These are phyloP conservation scores for Brachypodius melanocephalos DNA, from an alignment of 2,113 vertebrate species.

Conservation along the genomic window DNA sequence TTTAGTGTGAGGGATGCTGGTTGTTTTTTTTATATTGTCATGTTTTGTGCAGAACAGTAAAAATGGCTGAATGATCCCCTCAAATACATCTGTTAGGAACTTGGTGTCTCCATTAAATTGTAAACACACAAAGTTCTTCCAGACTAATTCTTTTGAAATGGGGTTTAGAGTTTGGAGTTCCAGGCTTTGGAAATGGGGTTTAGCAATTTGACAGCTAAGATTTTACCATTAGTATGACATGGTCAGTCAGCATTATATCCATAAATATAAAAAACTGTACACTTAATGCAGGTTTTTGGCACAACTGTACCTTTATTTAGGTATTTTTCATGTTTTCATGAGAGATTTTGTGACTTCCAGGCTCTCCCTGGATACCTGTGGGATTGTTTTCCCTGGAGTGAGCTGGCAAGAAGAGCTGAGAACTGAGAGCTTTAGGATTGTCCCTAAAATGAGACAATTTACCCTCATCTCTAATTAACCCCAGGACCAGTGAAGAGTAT, in stretches of 20 bases:
- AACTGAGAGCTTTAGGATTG: not conserved
- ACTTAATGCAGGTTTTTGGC: not conserved
- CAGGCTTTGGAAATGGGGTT: not conserved
- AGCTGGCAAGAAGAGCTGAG: not conserved
- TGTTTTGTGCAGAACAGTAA: not conserved
- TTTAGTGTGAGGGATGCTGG: not conserved
- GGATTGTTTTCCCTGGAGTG: not conserved
- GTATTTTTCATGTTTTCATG: not conserved
- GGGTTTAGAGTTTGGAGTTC: too few species aligned
- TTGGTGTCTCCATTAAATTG: not conserved
- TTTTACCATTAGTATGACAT: not conserved
- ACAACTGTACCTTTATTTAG: not conserved
- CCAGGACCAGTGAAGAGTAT: fast-evolving
- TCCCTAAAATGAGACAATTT: not conserved
- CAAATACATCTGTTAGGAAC: not conserved
- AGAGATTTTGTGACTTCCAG: not conserved
- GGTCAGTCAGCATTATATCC: not conserved
- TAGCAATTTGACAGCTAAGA: not conserved
- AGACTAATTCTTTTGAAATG: not conserved
- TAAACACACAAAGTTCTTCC: not conserved
- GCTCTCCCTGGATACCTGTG: not conserved
- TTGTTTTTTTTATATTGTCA: not conserved
- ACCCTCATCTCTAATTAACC: not conserved
- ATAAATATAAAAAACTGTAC: not conserved
- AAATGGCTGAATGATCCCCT: not conserved